Evolutionary conservation across 2,797 vertebrate genomes (phyloP), one percentile per base, ranked within the genome.

Genomic region (Acrossocheilus wenchowensis): DNA sequence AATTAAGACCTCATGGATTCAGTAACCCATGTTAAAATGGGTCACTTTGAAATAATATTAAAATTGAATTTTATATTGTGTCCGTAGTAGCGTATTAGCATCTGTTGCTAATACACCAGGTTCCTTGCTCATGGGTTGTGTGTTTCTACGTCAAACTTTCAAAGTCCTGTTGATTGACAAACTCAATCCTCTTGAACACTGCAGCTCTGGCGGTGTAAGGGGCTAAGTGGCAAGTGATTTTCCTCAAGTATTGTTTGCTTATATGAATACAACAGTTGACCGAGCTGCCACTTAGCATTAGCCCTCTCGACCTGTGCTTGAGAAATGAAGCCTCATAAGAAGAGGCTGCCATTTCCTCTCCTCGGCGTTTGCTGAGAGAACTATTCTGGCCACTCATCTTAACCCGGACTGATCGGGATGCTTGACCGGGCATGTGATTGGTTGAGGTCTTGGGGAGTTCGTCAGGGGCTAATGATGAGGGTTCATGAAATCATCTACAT

Each of bases 261-360:
- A 57, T 69, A 43, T 85, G 86, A 81, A 80, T 86, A 88, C 66
- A 88, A 71, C 83, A 89, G 81, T 81, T 86, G 82, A 87, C 83
- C 26, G 50, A 72, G 66, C 78, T 90, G 78, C 80, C 86, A 87
- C 54, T 73, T 62, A 78, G 66, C 12, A 3, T 90, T 87, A 87
- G 77, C 78, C 72, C 85, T 81, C 77, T 84, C 9, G 48, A 50
- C 81, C 75, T 57, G 15, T 7, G 68, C 85, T 71, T 68, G 52
- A 88, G 62, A 78, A 86, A 50, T 50, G 39, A 83, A 84, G 19
- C 54, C 71, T 84, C 23, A 5, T 48, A 30, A 82, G 54, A 88
- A 78, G 73, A 89, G 34, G 23, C 73, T 43, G 71, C 36, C 41
- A 45, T 86, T 81, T 81, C 41, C 57, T 41, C 64, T 83, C 78